These are phyloP conservation scores for Halocynthia aurantium DNA, from an alignment of 23 tunicate species.

Conservation along the genomic window DNA sequence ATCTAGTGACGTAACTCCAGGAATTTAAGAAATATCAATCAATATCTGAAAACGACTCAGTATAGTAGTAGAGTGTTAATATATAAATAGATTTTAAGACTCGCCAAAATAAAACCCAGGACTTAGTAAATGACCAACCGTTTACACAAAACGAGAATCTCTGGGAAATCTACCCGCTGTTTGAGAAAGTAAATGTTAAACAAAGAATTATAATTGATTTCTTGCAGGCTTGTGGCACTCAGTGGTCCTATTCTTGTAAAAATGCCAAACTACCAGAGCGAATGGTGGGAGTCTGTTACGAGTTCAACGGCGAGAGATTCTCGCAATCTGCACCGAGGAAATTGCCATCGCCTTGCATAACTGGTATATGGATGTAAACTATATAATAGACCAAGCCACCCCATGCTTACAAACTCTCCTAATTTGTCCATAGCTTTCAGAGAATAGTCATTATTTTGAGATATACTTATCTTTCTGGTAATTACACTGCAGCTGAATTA, in stretches of 20 bases:
- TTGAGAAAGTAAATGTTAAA: not conserved
- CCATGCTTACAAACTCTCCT: not conserved
- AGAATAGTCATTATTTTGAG: too few relatives aligned
- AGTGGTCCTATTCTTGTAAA: constrained; percentile 8
- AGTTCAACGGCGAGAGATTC: not conserved
- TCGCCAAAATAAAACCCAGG: too few relatives aligned
- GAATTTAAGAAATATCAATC: too few relatives aligned
- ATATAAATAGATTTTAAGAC: too few relatives aligned
- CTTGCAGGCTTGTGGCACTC: constrained; percentile 16
- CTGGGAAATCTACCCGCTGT: not conserved
- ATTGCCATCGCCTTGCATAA: constrained; percentile 9
- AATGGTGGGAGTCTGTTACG: constrained; percentile 20
- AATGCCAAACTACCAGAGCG: constrained; percentile 12
- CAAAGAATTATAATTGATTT: not conserved
- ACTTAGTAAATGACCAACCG: too few relatives aligned
- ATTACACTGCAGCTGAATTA: not conserved
- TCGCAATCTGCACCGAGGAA: not conserved
- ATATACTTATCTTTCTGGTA: not conserved
- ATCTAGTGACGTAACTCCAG: too few relatives aligned
- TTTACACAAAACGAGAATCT: too few relatives aligned
- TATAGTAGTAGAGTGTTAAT: too few relatives aligned
- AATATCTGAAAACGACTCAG: too few relatives aligned
- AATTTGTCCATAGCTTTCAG: not conserved
- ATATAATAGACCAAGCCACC: not conserved
- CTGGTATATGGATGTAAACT: constrained; percentile 2